These are phyloP conservation scores for Parambassis ranga DNA, from an alignment of 2,797 vertebrate genomes.

Conservation along the genomic window DNA sequence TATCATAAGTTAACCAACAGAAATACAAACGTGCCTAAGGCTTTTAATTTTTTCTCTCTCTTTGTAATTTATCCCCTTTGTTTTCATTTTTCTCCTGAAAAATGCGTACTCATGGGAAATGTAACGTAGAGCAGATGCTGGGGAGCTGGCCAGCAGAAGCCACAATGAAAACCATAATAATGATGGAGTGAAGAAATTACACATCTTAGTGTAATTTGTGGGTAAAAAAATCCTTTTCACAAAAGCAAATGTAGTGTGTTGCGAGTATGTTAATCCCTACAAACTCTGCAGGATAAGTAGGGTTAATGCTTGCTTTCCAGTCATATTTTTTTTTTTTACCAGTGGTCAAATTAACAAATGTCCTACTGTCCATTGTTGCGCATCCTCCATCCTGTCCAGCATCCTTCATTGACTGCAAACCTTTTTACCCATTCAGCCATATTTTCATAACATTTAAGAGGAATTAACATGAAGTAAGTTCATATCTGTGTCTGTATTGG, in stretches of 20 bases:
- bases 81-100: constrained; percentile 1
- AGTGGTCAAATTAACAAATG: neutral
- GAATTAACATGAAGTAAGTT: neutral
- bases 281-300: neutral
- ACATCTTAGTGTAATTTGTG: constrained; percentile 10
- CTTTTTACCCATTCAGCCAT: neutral
- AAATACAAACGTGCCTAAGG: constrained; percentile 16
- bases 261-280: neutral
- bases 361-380: too few relatives aligned
- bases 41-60: constrained; percentile 23
- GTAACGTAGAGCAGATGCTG: constrained; percentile 36
- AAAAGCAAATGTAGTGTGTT: neutral
- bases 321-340: neutral
- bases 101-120: constrained; percentile 10
- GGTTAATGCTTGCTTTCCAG: neutral
- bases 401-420: neutral
- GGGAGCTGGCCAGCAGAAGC: constrained; percentile 14
- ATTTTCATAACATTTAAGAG: neutral
- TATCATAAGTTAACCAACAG: constrained; percentile 22
- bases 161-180: constrained; percentile 26
- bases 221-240: constrained; percentile 1
- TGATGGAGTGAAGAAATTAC: constrained; percentile 28
- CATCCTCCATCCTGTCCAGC: neutral
- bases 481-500: neutral
- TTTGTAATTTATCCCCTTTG: constrained; percentile 33